These are phyloP conservation scores for Sphenodon punctatus DNA, from an alignment of 2,797 vertebrate genomes.

Conservation along the genomic window DNA sequence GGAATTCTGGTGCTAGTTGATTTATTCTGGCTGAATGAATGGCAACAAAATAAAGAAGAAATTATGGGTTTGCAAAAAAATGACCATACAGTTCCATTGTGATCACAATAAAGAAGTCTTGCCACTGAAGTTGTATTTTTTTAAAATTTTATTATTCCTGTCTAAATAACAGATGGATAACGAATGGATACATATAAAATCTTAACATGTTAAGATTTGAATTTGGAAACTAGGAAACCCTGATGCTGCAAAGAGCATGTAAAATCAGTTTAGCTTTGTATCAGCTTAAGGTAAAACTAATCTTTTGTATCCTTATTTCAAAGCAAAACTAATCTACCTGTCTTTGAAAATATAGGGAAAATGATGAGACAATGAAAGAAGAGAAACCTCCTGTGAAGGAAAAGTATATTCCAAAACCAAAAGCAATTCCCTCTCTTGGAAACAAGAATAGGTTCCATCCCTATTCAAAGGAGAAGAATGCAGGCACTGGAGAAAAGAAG, in stretches of 20 bases:
- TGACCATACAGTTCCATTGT: too few species aligned
- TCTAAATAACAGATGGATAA: too few species aligned
- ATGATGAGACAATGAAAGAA: constrained; percentile 79
- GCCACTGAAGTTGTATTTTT: too few species aligned
- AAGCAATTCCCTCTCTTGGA: constrained; percentile 76
- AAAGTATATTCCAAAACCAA: constrained; percentile 70
- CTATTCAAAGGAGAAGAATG: constrained; percentile 91
- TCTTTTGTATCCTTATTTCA: too few species aligned
- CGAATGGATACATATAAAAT: too few species aligned
- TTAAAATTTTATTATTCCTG: too few species aligned
- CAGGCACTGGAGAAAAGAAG: constrained; percentile 87
- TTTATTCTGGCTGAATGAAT: neutral
- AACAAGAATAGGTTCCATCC: constrained; percentile 91
- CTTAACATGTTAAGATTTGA: neutral
- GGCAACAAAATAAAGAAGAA: neutral
- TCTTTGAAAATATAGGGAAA: constrained; percentile 70
- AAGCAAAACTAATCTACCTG: neutral
- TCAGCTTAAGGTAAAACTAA: neutral
- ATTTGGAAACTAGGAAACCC: neutral
- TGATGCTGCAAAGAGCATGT: neutral
- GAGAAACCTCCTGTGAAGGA: constrained; percentile 89
- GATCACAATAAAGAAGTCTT: too few species aligned
- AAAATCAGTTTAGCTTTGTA: too few species aligned
- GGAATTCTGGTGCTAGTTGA: neutral
- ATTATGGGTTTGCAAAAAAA: too few species aligned